Conservation (phyloP, 2,113 vertebrate genomes). For the Plecturocebus donacophilus region DNA sequence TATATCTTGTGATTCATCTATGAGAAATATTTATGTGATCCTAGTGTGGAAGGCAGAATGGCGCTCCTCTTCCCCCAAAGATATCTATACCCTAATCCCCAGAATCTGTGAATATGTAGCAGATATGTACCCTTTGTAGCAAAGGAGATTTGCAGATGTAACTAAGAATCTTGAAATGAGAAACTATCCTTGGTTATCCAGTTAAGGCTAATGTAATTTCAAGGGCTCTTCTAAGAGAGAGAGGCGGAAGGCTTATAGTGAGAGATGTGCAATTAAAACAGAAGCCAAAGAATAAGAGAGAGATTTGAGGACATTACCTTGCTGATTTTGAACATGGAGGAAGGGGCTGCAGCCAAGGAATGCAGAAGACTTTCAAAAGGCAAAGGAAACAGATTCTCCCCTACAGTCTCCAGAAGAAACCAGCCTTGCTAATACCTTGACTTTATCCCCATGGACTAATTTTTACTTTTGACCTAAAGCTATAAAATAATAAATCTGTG, state of each 20-base stretch:
- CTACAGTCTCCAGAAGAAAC: background rate
- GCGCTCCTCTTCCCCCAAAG: background rate
- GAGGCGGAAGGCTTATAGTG: too few relatives aligned
- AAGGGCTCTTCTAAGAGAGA: background rate
- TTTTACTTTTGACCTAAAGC: background rate
- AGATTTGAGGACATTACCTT: too few relatives aligned
- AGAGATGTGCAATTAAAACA: background rate
- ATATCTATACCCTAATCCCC: background rate
- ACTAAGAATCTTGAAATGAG: background rate
- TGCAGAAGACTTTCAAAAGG: background rate
- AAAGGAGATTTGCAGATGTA: background rate
- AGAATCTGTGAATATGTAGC: background rate
- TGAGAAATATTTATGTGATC: background rate
- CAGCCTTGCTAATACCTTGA: background rate
- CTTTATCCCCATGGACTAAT: background rate
- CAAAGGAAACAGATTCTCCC: background rate
- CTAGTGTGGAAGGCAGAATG: background rate
- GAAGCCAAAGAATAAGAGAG: background rate
- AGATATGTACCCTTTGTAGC: background rate
- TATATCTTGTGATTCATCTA: background rate
- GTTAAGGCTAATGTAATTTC: background rate
- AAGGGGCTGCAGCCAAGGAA: background rate
- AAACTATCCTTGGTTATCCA: background rate
- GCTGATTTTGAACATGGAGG: background rate
- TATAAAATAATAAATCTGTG: background rate